These are phyloP conservation scores for Lagopus muta DNA, from an alignment of 2,113 vertebrate species.

Conservation along the genomic window DNA sequence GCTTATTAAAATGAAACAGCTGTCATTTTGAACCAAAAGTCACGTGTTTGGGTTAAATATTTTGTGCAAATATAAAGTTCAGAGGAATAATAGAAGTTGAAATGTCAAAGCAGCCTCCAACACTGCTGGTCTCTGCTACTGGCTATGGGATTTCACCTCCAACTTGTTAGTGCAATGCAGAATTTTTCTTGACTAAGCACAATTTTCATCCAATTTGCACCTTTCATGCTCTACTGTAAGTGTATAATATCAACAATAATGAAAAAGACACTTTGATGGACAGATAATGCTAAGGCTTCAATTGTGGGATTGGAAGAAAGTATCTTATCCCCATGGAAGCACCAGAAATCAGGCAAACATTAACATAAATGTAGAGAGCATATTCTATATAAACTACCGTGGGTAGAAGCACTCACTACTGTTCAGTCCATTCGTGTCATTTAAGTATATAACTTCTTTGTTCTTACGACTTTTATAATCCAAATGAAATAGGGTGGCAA, in stretches of 20 bases:
- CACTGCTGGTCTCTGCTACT: background rate
- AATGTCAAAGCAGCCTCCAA: background rate
- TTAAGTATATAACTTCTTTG: background rate
- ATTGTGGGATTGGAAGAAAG: background rate
- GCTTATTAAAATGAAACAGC: conserved; percentile 4
- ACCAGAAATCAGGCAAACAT: conserved; percentile 2
- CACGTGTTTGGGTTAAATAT: background rate
- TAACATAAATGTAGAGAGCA: conserved; percentile 28
- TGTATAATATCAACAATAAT: background rate
- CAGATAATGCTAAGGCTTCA: background rate
- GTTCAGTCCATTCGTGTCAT: background rate
- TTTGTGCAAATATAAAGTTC: conserved; percentile 1
- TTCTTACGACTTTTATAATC: background rate
- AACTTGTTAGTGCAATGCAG: background rate
- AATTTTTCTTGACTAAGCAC: background rate
- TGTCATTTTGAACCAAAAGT: background rate
- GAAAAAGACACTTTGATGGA: background rate
- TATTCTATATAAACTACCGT: background rate
- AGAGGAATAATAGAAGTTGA: background rate
- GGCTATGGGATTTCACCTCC: background rate
- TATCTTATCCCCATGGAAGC: background rate
- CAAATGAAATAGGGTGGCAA: background rate
- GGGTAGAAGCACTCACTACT: background rate
- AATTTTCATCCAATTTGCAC: background rate
- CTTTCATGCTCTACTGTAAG: background rate